A percentile compares a stretch with the other conserved stretches of the same genome.
These are phyloP conservation scores for Deladenus siricidicola DNA, from an alignment of 2,888 invertebrate genomes.

Conservation along the genomic window DNA sequence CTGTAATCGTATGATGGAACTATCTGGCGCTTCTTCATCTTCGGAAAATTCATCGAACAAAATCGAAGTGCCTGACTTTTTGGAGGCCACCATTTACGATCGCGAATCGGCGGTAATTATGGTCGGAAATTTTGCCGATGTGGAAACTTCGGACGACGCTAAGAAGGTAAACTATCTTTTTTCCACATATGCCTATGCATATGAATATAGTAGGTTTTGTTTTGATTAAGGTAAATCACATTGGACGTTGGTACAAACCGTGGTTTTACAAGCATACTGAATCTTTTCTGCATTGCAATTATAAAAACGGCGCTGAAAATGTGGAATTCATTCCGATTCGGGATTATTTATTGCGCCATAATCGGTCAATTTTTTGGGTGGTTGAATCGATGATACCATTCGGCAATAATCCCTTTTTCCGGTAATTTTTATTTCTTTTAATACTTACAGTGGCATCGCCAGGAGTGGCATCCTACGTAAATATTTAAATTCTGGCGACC, in stretches of 20 bases:
- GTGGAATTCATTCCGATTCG: conserved; percentile 64
- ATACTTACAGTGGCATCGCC: background rate
- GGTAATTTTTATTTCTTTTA: conserved; percentile 28
- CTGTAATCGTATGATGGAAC: conserved; percentile 62
- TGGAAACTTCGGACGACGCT: conserved; percentile 54
- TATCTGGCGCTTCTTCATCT: conserved; percentile 61
- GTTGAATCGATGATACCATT: conserved; percentile 67
- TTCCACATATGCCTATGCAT: background rate
- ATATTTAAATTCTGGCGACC: too few relatives aligned
- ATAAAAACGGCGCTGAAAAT: conserved; percentile 57
- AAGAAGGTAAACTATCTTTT: conserved; percentile 24
- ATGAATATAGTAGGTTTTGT: background rate
- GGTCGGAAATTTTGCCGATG: conserved; percentile 64
- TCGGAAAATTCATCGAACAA: conserved; percentile 22
- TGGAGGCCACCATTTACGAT: conserved; percentile 65
- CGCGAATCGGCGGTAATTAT: conserved; percentile 64
- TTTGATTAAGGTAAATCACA: conserved; percentile 57
- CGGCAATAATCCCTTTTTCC: conserved; percentile 64
- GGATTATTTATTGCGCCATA: conserved; percentile 64
- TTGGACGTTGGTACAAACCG: conserved; percentile 65
- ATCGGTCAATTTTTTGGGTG: conserved; percentile 67
- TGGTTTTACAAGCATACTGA: conserved; percentile 68
- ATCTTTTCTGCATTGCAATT: conserved; percentile 58
- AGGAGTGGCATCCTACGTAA: too few relatives aligned
- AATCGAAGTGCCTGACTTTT: conserved; percentile 59